Evolutionary conservation across 2,888 invertebrate genomes (phyloP).

Genomic region (Drosophila prostipennis): DNA sequence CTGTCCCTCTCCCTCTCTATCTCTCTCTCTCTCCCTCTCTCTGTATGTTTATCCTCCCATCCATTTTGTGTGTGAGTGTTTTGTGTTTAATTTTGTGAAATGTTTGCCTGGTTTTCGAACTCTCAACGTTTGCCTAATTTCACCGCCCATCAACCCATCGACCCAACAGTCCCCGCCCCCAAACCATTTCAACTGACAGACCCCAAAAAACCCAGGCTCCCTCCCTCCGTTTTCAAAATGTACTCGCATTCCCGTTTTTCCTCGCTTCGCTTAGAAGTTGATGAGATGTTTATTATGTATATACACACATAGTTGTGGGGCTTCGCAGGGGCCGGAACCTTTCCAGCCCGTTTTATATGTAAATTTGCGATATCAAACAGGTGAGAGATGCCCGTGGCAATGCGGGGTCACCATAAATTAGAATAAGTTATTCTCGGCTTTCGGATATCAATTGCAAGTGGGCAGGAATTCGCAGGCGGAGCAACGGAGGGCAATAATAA

Average conservation of each 20-base stretch:
- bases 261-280: conserved; percentile 42
- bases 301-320: conserved; percentile 17
- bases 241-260: conserved; percentile 19
- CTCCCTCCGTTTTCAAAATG: conserved; percentile 21
- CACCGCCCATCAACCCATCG: conserved; percentile 16
- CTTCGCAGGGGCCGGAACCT: conserved; percentile 7
- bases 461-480: background rate
- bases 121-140: conserved; percentile 58
- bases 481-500: background rate
- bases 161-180: background rate
- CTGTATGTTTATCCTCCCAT: conserved; percentile 13
- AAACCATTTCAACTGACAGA: conserved; percentile 8
- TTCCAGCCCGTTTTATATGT: conserved; percentile 54
- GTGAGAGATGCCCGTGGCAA: conserved; percentile 18
- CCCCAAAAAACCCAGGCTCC: too few relatives aligned
- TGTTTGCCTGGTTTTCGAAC: conserved; percentile 50
- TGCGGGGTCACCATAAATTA: conserved; percentile 53
- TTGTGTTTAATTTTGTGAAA: conserved; percentile 55
- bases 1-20: background rate
- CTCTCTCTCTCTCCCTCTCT: background rate
- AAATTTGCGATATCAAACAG: conserved; percentile 50
- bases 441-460: conserved; percentile 38
- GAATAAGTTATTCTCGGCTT: conserved; percentile 53
- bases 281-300: conserved; percentile 70
- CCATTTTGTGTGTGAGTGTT: conserved; percentile 18